Percentiles rank a stretch among this genome's conserved stretches.
phyloP scores from a whole-genome alignment of 2,113 vertebrate genomes.

The Ageneiosus marmoratus region DNA sequence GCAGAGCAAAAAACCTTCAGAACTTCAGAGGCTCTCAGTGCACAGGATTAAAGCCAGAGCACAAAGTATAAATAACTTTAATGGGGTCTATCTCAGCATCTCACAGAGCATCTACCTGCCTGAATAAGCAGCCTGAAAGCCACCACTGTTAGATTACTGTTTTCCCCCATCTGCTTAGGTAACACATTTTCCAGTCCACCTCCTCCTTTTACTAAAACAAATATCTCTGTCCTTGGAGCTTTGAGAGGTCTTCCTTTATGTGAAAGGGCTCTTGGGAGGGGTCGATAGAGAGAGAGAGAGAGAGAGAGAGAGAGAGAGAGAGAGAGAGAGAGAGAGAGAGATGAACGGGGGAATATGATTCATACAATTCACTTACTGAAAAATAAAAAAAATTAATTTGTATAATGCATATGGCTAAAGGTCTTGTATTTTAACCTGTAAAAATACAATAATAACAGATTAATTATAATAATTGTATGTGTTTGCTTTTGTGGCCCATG shows the following conservation, averaged over 20 bases:
- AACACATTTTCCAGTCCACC: constrained; percentile 18
- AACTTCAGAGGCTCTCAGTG: neutral
- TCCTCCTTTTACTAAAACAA: constrained; percentile 7
- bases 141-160: constrained; percentile 17
- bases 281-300: neutral
- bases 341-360: neutral
- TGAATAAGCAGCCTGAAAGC: constrained; percentile 24
- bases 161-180: constrained; percentile 12
- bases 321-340: neutral
- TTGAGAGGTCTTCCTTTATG: neutral
- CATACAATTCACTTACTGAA: neutral
- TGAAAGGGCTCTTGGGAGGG: neutral
- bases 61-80: constrained; percentile 26
- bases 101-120: neutral
- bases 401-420: neutral
- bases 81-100: constrained; percentile 7
- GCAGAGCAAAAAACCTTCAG: neutral
- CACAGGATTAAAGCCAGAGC: constrained; percentile 4
- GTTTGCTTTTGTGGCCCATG: neutral
- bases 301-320: neutral
- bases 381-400: neutral
- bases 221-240: constrained; percentile 9
- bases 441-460: neutral
- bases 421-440: neutral
- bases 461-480: neutral